Conservation (phyloP, 92 coral and sea anemone genomes). For the Porites lobata region DNA sequence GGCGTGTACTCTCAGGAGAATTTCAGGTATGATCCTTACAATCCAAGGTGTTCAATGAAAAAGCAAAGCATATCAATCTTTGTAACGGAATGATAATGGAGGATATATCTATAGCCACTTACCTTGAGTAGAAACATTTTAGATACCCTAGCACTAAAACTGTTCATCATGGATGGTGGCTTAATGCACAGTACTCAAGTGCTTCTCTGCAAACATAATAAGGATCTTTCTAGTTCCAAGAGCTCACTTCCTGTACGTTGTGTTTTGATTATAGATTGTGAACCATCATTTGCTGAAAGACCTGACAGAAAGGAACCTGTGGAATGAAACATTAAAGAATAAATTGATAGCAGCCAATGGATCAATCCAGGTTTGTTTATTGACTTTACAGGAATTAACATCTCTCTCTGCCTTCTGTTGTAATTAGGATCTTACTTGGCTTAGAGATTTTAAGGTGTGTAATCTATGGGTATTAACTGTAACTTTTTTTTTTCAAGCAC, state of each 20-base stretch:
- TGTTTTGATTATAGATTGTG: constrained; percentile 70
- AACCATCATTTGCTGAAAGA: constrained; percentile 93
- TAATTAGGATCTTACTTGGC: no score
- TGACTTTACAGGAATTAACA: background rate
- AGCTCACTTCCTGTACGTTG: background rate
- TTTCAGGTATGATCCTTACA: constrained; percentile 80
- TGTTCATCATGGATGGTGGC: no score
- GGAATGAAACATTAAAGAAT: constrained; percentile 92
- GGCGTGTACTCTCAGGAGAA: constrained; percentile 98
- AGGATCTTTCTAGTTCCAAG: background rate
- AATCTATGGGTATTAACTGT: background rate
- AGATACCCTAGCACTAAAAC: no score
- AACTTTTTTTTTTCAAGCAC: constrained; percentile 55
- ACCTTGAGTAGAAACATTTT: no score
- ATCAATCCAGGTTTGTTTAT: constrained; percentile 86
- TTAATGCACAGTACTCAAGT: no score
- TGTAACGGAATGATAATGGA: no score
- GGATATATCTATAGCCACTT: no score
- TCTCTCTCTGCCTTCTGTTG: no score
- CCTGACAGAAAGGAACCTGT: constrained; percentile 84
- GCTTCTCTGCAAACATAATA: no score
- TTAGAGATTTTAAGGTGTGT: no score
- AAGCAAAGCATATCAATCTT: no score
- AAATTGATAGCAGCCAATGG: constrained; percentile 91
- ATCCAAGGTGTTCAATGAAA: background rate